Percentiles rank a stretch among this genome's conserved stretches.
Conservation (phyloP, 2,113 vertebrate genomes). For the Pedetes capensis region DNA sequence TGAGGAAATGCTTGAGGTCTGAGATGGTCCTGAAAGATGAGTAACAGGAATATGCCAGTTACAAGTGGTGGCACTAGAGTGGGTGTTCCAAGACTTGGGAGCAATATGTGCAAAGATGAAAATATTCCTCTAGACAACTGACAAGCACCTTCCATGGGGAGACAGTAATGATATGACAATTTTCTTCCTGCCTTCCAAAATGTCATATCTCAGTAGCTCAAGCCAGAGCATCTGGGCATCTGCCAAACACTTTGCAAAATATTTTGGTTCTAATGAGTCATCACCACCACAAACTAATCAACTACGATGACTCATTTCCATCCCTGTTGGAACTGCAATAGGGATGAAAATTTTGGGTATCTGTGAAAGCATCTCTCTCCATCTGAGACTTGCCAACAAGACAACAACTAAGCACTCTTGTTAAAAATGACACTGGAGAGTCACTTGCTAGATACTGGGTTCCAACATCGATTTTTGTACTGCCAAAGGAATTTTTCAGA, state of each 20-base stretch:
- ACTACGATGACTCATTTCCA: conserved; percentile 15
- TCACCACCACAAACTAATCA: conserved; percentile 7
- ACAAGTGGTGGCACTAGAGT: background rate
- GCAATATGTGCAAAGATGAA: background rate
- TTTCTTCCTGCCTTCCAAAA: conserved; percentile 63
- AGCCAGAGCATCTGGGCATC: conserved; percentile 17
- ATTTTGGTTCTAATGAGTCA: conserved; percentile 60
- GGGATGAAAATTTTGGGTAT: background rate
- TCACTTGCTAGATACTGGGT: background rate
- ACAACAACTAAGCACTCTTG: background rate
- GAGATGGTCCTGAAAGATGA: background rate
- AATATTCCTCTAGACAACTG: background rate
- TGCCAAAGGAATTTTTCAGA: background rate
- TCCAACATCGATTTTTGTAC: background rate
- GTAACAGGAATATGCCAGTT: background rate
- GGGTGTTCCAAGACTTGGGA: background rate
- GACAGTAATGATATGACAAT: background rate
- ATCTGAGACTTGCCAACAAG: background rate
- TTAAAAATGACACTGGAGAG: background rate
- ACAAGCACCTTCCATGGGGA: background rate
- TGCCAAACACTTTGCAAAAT: conserved; percentile 27
- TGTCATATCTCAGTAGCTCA: conserved; percentile 39
- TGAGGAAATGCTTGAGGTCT: background rate
- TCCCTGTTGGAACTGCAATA: background rate
- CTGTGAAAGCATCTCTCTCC: background rate